Evolutionary conservation across 2,888 invertebrate species (phyloP).

Genomic region (Endotricha flammealis): DNA sequence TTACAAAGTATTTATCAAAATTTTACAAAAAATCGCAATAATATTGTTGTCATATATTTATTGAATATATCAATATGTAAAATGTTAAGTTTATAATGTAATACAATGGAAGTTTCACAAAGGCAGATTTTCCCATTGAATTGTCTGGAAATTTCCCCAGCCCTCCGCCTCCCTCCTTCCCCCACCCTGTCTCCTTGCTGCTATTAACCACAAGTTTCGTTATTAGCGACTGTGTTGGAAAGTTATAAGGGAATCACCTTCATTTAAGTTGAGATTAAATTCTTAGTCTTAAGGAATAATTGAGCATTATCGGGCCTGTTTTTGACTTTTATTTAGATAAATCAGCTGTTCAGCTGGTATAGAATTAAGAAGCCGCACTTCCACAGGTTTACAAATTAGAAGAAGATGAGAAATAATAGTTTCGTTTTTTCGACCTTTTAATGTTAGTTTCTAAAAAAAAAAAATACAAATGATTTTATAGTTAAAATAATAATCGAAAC

Average conservation of each 20-base stretch:
- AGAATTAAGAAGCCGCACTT: too few relatives aligned
- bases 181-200: conserved; percentile 27
- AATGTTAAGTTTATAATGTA: conserved; percentile 41
- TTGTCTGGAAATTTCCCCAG: conserved; percentile 59
- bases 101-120: conserved; percentile 61
- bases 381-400: too few relatives aligned
- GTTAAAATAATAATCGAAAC: too few relatives aligned
- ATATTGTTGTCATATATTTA: too few relatives aligned
- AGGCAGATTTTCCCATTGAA: conserved; percentile 71
- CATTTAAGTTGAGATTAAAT: conserved; percentile 72
- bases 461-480: too few relatives aligned
- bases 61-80: conserved; percentile 9
- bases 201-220: conserved; percentile 73
- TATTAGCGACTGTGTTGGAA: conserved; percentile 70
- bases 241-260: conserved; percentile 72
- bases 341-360: not conserved
- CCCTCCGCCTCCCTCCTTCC: conserved; percentile 25
- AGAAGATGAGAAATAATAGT: too few relatives aligned
- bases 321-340: conserved; percentile 11
- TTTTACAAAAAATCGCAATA: too few relatives aligned
- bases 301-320: conserved; percentile 31
- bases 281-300: conserved; percentile 57
- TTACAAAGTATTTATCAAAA: too few relatives aligned
- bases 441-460: too few relatives aligned
- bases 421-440: too few relatives aligned